A percentile compares a stretch with the other conserved stretches of the same genome.
Conservation (phyloP, 2,888 invertebrate species). For the Eupsilia transversa region DNA sequence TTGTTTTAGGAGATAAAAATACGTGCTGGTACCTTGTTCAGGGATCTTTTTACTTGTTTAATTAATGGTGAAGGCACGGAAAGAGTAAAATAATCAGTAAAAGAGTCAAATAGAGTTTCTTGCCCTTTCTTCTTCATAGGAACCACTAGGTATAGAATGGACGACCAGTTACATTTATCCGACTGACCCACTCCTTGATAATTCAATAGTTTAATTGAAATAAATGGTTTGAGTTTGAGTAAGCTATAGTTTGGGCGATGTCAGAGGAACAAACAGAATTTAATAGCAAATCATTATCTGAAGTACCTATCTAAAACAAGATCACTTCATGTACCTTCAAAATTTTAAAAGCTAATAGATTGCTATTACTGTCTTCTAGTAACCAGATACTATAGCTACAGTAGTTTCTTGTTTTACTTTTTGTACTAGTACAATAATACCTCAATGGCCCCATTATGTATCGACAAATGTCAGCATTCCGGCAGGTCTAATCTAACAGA, state of each 20-base stretch:
- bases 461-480: not conserved
- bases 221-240: not conserved
- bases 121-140: too few relatives aligned
- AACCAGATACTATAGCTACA: not conserved
- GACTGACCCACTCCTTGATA: too few relatives aligned
- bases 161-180: too few relatives aligned
- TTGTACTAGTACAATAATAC: too few relatives aligned
- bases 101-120: too few relatives aligned
- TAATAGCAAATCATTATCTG: not conserved
- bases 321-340: not conserved
- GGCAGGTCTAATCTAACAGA: constrained; percentile 9
- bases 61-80: not conserved
- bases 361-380: not conserved
- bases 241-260: not conserved
- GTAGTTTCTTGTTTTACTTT: too few relatives aligned
- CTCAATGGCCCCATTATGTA: not conserved
- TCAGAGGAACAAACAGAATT: not conserved
- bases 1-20: constrained; percentile 30
- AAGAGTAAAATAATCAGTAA: not conserved
- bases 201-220: too few relatives aligned
- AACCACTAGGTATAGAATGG: too few relatives aligned
- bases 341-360: not conserved
- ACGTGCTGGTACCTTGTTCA: constrained; percentile 2
- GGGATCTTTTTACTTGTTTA: not conserved
- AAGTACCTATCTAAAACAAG: too few relatives aligned